Base-by-base conservation (phyloP, 2,888 invertebrate genomes). In the Elegia similella region DNA sequence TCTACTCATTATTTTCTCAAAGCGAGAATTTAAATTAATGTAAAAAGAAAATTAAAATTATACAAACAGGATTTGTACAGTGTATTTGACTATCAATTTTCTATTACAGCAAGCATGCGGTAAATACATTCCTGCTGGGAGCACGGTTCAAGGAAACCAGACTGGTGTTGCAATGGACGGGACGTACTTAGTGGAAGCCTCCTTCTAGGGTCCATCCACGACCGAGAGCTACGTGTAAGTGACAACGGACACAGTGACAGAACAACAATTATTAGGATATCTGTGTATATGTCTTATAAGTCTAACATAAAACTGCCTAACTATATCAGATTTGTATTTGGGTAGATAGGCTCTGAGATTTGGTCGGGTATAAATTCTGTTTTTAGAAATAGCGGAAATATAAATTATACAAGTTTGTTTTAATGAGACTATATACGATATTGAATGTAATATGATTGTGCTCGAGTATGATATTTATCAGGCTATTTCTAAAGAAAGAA, bases 51-150 rank as follows among this genome's bases (percentile, higher is more conserved):
- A 23, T 17, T 1, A 17, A 17, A 44, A 1, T 23, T 29, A 59
- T 57, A 60, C 10, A 47, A 29, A 7, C 59, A 43, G 59, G 15
- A 29, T 15, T 15, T 43, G 15, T 43, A 15, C 42, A 3, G 5
- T 2, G 34, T 52, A 58, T 59, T 64, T 38, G 66, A 56, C 29
- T 52, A 32, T 7, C 50, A 55, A 66, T 59, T 71, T 72, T 67
- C 64, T 63, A 69, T 92, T 90, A 79, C 93, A 95, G 93, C 94
- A 96, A 94, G 95, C 96, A 70, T 96, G 96, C 87, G 96, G 95
- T 78, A 96, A 96, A 91, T 96, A 96, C 92, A 96, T 96, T 93
- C 96, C 96, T 73, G 96, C 96, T 67, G 95, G 96, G 69, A 94
- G 95, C 79, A 95, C 95, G 70, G 95, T 95, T 76, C 95, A 95